Percentiles rank a stretch among this genome's conserved stretches.
These are phyloP conservation scores for Lumbricus terrestris DNA, from an alignment of 2,888 invertebrate species.

Conservation along the genomic window DNA sequence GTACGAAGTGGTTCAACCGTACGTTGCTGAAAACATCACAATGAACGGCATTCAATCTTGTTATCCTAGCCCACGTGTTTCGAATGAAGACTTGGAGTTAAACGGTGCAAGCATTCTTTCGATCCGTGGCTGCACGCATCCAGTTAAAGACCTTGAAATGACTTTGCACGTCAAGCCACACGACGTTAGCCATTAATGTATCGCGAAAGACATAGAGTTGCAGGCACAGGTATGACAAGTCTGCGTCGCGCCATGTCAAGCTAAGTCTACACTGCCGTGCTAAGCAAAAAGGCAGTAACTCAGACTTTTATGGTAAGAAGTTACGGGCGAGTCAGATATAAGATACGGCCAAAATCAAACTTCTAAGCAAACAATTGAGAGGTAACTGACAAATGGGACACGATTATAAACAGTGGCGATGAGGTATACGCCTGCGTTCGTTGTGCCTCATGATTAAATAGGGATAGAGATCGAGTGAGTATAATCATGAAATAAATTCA, in stretches of 20 bases:
- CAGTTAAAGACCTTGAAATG: background rate
- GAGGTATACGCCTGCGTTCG: too few relatives aligned
- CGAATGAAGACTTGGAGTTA: background rate
- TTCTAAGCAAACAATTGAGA: background rate
- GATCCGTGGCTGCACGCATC: too few relatives aligned
- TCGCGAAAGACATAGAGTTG: too few relatives aligned
- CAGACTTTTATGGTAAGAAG: too few relatives aligned
- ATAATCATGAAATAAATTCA: too few relatives aligned
- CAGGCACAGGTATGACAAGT: background rate
- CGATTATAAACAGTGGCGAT: background rate
- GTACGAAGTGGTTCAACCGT: background rate
- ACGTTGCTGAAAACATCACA: background rate
- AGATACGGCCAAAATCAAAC: too few relatives aligned
- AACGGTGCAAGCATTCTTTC: background rate
- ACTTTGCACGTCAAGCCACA: background rate
- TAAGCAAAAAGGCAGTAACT: too few relatives aligned
- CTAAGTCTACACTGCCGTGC: too few relatives aligned
- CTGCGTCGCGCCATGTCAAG: background rate
- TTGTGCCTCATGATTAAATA: background rate
- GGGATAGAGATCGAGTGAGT: too few relatives aligned
- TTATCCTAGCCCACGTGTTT: background rate
- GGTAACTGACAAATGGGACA: background rate
- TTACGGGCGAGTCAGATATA: too few relatives aligned
- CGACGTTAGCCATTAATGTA: background rate
- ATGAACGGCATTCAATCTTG: background rate